Evolutionary conservation across 1,140 invertebrate genomes (phyloP), one percentile per base, ranked within the genome.

Genomic region (Psix sp.): DNA sequence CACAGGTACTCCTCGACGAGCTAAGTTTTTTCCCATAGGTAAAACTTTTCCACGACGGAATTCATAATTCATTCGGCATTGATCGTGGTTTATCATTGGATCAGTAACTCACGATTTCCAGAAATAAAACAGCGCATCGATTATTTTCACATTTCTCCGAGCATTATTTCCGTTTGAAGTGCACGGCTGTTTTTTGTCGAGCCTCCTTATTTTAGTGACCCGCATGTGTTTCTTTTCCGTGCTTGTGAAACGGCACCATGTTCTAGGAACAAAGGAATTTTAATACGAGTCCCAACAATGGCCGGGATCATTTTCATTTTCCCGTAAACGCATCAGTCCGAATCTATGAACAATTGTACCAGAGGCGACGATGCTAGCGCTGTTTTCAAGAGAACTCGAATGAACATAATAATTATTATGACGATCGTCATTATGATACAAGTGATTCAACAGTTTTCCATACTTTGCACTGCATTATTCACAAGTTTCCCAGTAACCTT

Each of bases 241-340:
- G 2, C 48, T 20, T 5, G 39, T 43, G 13, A 21, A 29, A 29
- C 17, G 10, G 29, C 39, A n/a, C 40, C 1, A 24, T 13, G 39
- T 43, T 56, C 52, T 26, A 26, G 29, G 52, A 56, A 56, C 52
- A 56, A 52, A 52, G 36, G 49, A 52, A 52, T 52, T 39, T 52
- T 52, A 52, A 52, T 39, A 52, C 33, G 15, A 14, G n/a, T n/a
- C 10, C 21, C 20, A 29, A 36, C 35, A 52, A 52, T 40, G 36
- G 11, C 5, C 35, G 35, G 18, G 49, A 40, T 35, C 33, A 52
- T 40, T 16, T 29, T 24, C 52, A 45, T 56, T 45, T 45, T 45
- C 16, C 20, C 9, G 35, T 35, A 35, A 17, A 48, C 45, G 20
- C 17, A 20, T 11, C 10, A 6, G 4, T 29, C n/a, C 7, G 6